phyloP scores from a whole-genome alignment of 2,797 vertebrate genomes.

The Centroberyx gerrardi region DNA sequence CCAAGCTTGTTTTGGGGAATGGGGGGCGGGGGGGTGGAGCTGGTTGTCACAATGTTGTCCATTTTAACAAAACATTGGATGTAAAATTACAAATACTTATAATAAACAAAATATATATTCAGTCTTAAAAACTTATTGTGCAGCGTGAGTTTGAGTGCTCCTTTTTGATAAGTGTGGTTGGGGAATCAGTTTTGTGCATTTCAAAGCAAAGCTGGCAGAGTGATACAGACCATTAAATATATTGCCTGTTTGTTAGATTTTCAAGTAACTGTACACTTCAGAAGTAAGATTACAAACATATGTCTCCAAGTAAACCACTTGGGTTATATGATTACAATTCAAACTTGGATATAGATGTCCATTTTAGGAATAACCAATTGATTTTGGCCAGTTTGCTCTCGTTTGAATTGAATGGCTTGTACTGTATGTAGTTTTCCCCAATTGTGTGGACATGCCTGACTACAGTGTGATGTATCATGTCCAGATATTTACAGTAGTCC shows the following conservation, averaged over 20 bases:
- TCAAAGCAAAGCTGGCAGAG: slow-evolving; percentile 71
- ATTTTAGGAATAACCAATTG: slow-evolving; percentile 74
- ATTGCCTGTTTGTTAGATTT: slow-evolving; percentile 79
- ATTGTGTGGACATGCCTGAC: slow-evolving; percentile 77
- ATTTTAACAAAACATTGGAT: slow-evolving; percentile 85
- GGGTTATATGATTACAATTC: slow-evolving; percentile 73
- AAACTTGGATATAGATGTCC: slow-evolving; percentile 77
- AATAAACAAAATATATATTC: slow-evolving; percentile 89
- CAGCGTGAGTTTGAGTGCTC: slow-evolving; percentile 84
- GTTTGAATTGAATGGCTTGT: slow-evolving; percentile 82
- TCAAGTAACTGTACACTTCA: slow-evolving; percentile 77
- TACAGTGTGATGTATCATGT: slow-evolving; percentile 79
- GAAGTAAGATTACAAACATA: slow-evolving; percentile 74
- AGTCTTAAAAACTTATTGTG: slow-evolving; percentile 85
- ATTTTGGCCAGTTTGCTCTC: slow-evolving; percentile 82
- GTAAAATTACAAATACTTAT: slow-evolving; percentile 88
- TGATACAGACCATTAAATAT: slow-evolving; percentile 72
- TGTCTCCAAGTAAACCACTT: slow-evolving; percentile 82
- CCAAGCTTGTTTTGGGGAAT: slow-evolving; percentile 72
- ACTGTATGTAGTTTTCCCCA: slow-evolving; percentile 79
- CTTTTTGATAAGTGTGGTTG: slow-evolving; percentile 81
- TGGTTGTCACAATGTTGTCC: slow-evolving; percentile 78
- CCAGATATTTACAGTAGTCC: slow-evolving; percentile 80
- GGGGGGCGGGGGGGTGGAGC: slow-evolving; percentile 56
- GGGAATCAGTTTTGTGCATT: slow-evolving; percentile 78